Base-by-base conservation (phyloP, 2,888 invertebrate species). In the Calameuta idolon region DNA sequence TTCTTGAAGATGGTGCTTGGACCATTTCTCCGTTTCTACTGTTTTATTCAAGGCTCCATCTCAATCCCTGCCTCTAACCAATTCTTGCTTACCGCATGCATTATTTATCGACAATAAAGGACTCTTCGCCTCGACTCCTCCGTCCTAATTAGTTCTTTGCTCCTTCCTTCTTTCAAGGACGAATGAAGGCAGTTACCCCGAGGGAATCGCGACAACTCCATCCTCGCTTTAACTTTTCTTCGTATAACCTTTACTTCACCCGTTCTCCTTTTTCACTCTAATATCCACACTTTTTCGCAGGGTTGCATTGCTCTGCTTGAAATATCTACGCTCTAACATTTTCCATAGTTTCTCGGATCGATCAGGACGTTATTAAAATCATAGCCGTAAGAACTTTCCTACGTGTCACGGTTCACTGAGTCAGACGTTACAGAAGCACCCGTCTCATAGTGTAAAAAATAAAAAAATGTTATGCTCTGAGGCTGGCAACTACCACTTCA, bases 81-180 rank as follows among this genome's bases (percentile, higher is more conserved):
- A 71, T 71, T 71, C 71, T 71, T 34, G 71, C 71, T 12, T 71
- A 34, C 71, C 71, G 71, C 34, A 34, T 71, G 71, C 71, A 71
- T 71, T 33, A 71, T 71, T 71, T 71, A 71, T 31, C 71, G 71
- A 71, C 71, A 33, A 71, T 34, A 71, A 71, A 71, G 71, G 34
- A 71, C 11, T 9, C 31, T 31, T 31, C 31, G 30, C 31, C 23
- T 71, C 33, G 71, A 34, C 71, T 34, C 9, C 23, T 9, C 23
- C 9, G 55, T 55, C 55, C 55, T 55, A 55, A 55, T 55, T 55
- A 55, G 55, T 55, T 55, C 55, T 55, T 55, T 55, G 23, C 55
- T 55, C 23, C 23, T 55, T 55, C 9, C 9, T 55, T 55, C 23
- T 23, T 55, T 55, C 55, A 55, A 55, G 55, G 55, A 55, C 55